A percentile compares a stretch with the other conserved stretches of the same genome.
phyloP scores from a whole-genome alignment of 2,888 invertebrate genomes.

The Odontocolon sp. region DNA sequence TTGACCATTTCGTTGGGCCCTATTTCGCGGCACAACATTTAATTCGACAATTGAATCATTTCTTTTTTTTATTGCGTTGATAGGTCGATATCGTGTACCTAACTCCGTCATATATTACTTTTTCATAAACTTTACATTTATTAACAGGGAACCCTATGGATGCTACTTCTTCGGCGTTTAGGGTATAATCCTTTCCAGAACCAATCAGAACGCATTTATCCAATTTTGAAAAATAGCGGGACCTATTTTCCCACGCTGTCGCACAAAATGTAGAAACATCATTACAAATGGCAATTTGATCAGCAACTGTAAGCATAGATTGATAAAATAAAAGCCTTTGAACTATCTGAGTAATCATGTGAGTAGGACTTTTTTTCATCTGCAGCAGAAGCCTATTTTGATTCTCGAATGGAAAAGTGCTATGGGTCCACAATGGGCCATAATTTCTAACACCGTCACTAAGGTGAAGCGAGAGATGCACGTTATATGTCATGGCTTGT shows the following conservation, averaged over 20 bases:
- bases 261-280: too few relatives aligned
- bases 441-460: constrained; percentile 8
- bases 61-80: background rate
- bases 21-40: too few relatives aligned
- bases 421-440: constrained; percentile 38
- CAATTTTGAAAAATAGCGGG: background rate
- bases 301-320: background rate
- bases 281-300: too few relatives aligned
- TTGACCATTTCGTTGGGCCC: too few relatives aligned
- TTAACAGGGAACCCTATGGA: background rate
- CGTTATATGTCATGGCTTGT: constrained; percentile 13
- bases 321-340: constrained; percentile 38
- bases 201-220: background rate
- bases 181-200: background rate
- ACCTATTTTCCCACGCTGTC: background rate
- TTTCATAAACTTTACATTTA: constrained; percentile 7
- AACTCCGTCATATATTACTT: constrained; percentile 2
- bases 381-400: constrained; percentile 20
- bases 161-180: background rate
- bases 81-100: background rate
- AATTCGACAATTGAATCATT: background rate
- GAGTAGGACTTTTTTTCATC: constrained; percentile 12
- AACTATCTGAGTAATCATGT: constrained; percentile 37
- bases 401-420: constrained; percentile 19
- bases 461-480: constrained; percentile 30